Percentiles rank a stretch among this genome's conserved stretches.
These are phyloP conservation scores for Epinephelus awoara DNA, from an alignment of 2,797 vertebrate species.

Conservation along the genomic window DNA sequence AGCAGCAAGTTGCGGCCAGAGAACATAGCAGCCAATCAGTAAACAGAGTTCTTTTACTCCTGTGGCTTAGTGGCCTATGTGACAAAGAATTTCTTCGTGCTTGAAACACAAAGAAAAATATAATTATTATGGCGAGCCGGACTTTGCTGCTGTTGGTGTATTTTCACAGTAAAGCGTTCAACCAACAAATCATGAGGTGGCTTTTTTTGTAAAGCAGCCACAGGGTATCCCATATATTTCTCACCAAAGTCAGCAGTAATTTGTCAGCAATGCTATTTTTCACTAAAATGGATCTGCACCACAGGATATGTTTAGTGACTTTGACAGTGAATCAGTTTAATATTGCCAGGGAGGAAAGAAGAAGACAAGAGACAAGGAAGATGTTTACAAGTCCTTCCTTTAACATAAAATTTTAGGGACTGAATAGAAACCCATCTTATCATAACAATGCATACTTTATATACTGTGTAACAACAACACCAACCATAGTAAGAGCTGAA, in stretches of 20 bases:
- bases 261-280: not conserved
- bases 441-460: too few relatives aligned
- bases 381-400: not conserved
- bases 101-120: too few relatives aligned
- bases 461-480: not conserved
- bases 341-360: not conserved
- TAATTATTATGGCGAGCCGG: too few relatives aligned
- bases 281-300: not conserved
- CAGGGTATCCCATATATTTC: not conserved
- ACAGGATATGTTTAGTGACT: not conserved
- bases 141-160: too few relatives aligned
- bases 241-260: not conserved
- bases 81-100: too few relatives aligned
- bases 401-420: not conserved
- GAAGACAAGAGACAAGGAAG: not conserved
- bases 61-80: too few relatives aligned
- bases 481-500: not conserved
- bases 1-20: too few relatives aligned
- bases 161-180: not conserved
- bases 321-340: not conserved
- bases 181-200: not conserved
- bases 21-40: too few relatives aligned
- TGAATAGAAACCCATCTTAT: not conserved
- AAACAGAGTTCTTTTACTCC: too few relatives aligned
- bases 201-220: conserved; percentile 1